phyloP scores from a whole-genome alignment of 2,113 vertebrate genomes.

The Hyla sarda region DNA sequence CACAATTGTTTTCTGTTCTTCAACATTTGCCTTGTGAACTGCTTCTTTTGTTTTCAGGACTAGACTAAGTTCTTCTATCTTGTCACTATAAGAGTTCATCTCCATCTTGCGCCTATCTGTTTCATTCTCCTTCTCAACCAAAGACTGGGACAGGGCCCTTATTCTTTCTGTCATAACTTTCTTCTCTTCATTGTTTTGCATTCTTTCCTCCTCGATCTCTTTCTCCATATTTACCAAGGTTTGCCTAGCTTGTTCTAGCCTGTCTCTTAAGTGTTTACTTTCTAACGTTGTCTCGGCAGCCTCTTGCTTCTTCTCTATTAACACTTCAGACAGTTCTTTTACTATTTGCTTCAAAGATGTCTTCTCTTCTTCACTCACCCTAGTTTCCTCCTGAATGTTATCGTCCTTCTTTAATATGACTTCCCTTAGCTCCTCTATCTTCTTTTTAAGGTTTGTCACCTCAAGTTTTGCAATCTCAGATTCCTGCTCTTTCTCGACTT shows the following conservation, averaged over 20 bases:
- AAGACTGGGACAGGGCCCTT: neutral
- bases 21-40: neutral
- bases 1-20: neutral
- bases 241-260: conserved; percentile 8
- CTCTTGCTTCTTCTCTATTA: conserved; percentile 4
- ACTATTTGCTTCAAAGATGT: neutral
- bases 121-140: neutral
- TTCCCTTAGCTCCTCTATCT: conserved; percentile 60
- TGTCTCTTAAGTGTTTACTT: conserved; percentile 30
- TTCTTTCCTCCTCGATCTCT: neutral
- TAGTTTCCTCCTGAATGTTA: conserved; percentile 18
- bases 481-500: conserved; percentile 6
- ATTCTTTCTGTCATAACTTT: conserved; percentile 36
- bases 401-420: conserved; percentile 13
- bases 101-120: conserved; percentile 61
- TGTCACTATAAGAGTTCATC: conserved; percentile 37
- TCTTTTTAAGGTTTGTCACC: neutral
- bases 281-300: neutral
- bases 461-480: neutral
- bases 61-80: neutral
- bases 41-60: neutral
- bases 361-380: neutral
- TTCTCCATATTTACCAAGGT: conserved; percentile 5
- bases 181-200: neutral
- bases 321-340: neutral